Evolutionary conservation across 2,113 vertebrate species (phyloP), one percentile per base, ranked within the genome.

Genomic region (Cyprichromis sp.): DNA sequence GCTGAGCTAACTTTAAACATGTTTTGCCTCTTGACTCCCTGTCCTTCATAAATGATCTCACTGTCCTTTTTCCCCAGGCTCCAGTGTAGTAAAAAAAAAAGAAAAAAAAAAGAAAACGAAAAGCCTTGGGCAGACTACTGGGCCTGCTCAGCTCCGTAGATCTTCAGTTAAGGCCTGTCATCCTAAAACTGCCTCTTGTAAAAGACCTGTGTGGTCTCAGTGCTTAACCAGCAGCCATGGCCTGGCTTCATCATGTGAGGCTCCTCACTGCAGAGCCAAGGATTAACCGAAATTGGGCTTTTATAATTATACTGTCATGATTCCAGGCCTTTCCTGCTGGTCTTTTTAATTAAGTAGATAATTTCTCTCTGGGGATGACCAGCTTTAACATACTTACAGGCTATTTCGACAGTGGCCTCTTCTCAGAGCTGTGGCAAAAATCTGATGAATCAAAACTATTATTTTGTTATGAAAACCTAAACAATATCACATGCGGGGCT

Each of bases 271-370:
- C 89, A 92, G 90, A 95, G 93, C 92, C 91, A 85, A 79, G 94
- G 95, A 96, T 96, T 95, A 96, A 95, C 89, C 92, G 38, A 95
- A 96, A 95, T 93, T 91, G 95, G 95, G 91, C 94, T 96, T 94
- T 96, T 93, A 96, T 97, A 96, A 96, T 97, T 96, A 96, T 96
- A 95, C 94, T 83, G 90, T 95, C 93, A 94, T 96, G 93, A 96
- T 96, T 96, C 93, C 93, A 93, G 91, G 92, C 93, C 94, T 92
- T 95, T 96, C 96, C 96, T 96, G 95, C 96, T 96, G 96, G 95
- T 96, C 96, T 86, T 96, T 95, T 96, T 97, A 96, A 97, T 97
- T 97, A 97, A 96, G 94, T 87, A 90, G 93, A 96, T 96, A 78
- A 95, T 95, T 94, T 95, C 91, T 93, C 95, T 94, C 93, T 76